phyloP scores from a whole-genome alignment of 1,140 invertebrate genomes.

The Solen grandis region DNA sequence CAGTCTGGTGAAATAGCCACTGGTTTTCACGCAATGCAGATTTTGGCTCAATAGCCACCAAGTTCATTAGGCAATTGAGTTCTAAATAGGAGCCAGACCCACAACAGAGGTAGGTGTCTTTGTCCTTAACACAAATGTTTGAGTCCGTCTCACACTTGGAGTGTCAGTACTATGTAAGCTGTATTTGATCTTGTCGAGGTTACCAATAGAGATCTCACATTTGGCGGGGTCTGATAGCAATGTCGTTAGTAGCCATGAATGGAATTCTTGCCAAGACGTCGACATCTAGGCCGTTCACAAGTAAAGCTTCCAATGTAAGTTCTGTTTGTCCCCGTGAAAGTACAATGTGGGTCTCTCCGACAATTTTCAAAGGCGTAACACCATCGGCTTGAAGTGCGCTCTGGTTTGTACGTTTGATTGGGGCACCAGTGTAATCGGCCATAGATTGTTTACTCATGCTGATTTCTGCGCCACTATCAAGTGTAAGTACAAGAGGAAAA shows the following conservation, averaged over 20 bases:
- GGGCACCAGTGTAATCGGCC: neutral
- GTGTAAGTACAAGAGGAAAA: slow-evolving; percentile 8
- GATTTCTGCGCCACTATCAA: too few species aligned
- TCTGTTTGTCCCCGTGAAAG: slow-evolving; percentile 12
- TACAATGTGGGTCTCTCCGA: neutral
- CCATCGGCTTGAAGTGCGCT: slow-evolving; percentile 53
- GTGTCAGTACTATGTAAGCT: neutral
- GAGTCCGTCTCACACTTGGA: too few species aligned
- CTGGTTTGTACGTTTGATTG: slow-evolving; percentile 15
- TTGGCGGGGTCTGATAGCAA: slow-evolving; percentile 10
- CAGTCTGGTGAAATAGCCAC: slow-evolving; percentile 12
- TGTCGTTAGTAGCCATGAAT: slow-evolving; percentile 43
- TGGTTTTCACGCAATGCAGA: too few species aligned
- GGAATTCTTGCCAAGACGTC: slow-evolving; percentile 50
- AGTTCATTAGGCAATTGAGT: slow-evolving; percentile 21
- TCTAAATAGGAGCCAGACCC: slow-evolving; percentile 29
- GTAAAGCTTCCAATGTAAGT: slow-evolving; percentile 42
- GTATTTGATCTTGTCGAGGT: neutral
- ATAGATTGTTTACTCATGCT: slow-evolving; percentile 27
- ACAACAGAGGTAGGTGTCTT: neutral
- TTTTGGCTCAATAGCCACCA: slow-evolving; percentile 31
- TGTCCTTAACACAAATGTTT: neutral
- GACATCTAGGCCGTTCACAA: slow-evolving; percentile 51
- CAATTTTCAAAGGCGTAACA: slow-evolving; percentile 22
- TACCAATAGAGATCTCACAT: neutral